Evolutionary conservation across 2,888 invertebrate genomes (phyloP), one percentile per base, ranked within the genome.

Genomic region (Hypolimnas misippus): DNA sequence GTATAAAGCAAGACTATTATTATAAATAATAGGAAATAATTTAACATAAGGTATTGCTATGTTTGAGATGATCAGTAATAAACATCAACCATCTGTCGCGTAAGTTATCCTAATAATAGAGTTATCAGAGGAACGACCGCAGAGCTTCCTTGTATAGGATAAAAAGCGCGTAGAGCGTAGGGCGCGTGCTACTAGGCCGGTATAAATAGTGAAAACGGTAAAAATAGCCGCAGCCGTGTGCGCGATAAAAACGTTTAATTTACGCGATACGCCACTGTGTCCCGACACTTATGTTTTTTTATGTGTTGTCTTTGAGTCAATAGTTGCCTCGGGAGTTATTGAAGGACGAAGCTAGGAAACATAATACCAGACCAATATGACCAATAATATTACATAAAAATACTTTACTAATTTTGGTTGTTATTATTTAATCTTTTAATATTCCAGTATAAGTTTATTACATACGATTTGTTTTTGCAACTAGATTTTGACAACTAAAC

Each of bases 231-330:
- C 70, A 63, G 74, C 76, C 72, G 77, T 77, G 71, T 76, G 74
- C 76, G 83, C 85, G 85, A 90, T 92, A 92, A 92, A 91, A 89
- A 84, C 80, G 83, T 81, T 87, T 86, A 90, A 89, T 91, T 91
- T 92, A 92, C 89, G 89, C 81, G 83, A 82, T 78, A 79, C 74
- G 83, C 83, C 78, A 79, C 79, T 79, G 78, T 74, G 73, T 76
- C 75, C 77, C 83, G 90, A 89, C 90, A 87, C 89, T 88, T 87
- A 89, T 86, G 89, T 84, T 86, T 81, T 65, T 91, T 91, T 91
- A 91, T 88, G 90, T 90, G 90, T 90, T 90, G 85, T 88, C 86
- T 87, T 86, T 84, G 84, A 84, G 83, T 86, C 84, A 89, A 90
- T 87, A 90, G 87, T 85, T 82, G 83, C 82, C 77, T 75, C 75